Percentiles rank a stretch among this genome's conserved stretches.
These are phyloP conservation scores for Lepus oiostolus DNA, from an alignment of 2,797 vertebrate species.

Conservation along the genomic window DNA sequence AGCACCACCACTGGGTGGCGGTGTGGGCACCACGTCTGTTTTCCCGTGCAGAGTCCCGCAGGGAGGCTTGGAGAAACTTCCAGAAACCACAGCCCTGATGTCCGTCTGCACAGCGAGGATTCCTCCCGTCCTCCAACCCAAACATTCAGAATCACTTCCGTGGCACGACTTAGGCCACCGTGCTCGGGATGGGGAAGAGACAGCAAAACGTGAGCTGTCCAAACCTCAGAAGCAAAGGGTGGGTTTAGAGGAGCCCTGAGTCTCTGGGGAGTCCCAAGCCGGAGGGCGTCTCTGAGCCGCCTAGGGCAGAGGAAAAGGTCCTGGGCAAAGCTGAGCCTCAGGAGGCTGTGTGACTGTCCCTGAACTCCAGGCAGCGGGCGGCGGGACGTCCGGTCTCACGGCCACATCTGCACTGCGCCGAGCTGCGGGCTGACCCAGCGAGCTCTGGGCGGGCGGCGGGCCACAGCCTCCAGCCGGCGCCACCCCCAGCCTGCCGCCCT, in stretches of 20 bases:
- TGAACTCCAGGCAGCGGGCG: neutral
- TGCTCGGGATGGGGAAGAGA: neutral
- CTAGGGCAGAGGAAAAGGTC: neutral
- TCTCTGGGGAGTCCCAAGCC: neutral
- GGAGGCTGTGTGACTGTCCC: neutral
- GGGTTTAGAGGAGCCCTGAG: neutral
- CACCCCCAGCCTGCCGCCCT: no score
- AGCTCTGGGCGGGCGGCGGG: no score
- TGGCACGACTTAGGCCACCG: neutral
- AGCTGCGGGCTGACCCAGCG: no score
- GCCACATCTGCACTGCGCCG: no score
- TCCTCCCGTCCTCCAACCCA: neutral
- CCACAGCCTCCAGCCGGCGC: neutral
- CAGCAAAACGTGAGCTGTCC: neutral
- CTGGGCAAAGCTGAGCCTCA: neutral
- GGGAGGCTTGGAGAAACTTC: neutral
- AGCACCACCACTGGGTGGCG: conserved; percentile 32
- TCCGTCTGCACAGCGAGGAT: neutral
- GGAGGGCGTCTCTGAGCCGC: neutral
- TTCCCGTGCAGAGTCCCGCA: neutral
- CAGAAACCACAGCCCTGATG: neutral
- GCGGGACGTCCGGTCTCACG: no score
- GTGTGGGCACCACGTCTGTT: neutral
- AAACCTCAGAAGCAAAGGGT: conserved; percentile 17
- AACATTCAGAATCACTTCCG: neutral